These are phyloP conservation scores for Drosophila santomea DNA, from an alignment of 1,140 invertebrate species.

Conservation along the genomic window DNA sequence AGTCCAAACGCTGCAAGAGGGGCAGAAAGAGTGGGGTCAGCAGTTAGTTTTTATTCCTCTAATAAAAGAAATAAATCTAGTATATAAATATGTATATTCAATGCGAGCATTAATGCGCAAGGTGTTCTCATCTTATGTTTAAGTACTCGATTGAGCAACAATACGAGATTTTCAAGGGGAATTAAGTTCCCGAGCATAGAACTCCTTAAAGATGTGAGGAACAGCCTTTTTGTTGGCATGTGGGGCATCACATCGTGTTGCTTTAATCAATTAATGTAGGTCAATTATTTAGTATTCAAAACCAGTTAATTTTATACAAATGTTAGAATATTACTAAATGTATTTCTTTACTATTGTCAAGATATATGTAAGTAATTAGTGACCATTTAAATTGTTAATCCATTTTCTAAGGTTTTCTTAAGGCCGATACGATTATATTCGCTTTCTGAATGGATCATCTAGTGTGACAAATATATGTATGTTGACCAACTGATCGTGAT, in stretches of 20 bases:
- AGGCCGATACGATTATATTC: not conserved
- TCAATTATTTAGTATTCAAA: no score
- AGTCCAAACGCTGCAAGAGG: conserved; percentile 28
- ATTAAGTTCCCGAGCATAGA: no score
- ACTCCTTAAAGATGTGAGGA: not conserved
- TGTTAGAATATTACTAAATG: no score
- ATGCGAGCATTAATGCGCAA: conserved; percentile 13
- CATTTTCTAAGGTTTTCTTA: no score
- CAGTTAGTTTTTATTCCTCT: conserved; percentile 13
- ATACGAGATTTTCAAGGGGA: conserved; percentile 20
- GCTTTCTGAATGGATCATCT: not conserved
- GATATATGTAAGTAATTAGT: no score
- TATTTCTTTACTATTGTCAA: no score
- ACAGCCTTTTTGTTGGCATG: no score
- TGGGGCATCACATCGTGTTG: no score
- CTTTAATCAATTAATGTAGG: no score
- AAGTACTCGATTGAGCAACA: conserved; percentile 56
- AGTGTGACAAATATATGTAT: not conserved
- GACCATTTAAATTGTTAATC: no score
- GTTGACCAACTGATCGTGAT: conserved; percentile 6
- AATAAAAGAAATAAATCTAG: conserved; percentile 21
- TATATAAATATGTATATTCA: conserved; percentile 4
- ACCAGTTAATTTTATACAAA: not conserved
- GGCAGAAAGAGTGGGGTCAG: not conserved
- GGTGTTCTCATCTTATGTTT: conserved; percentile 1